Conservation (phyloP, 2,888 invertebrate genomes). For the Drosophila eohydei region DNA sequence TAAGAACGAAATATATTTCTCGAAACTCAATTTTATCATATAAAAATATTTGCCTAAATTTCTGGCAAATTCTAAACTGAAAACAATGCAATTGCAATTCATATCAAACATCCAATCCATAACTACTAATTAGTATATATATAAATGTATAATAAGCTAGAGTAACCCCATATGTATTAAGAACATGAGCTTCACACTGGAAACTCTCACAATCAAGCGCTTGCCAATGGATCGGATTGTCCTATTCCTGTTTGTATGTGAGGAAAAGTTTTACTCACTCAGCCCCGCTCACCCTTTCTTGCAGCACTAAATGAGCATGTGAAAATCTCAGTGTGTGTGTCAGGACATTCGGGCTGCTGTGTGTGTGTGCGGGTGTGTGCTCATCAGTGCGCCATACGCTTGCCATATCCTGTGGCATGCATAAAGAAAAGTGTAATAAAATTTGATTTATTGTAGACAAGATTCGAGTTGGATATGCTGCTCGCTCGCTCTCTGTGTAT, state of each 20-base stretch:
- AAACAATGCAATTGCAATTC: too few relatives aligned
- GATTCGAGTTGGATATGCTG: slow-evolving; percentile 84
- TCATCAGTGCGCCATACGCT: slow-evolving; percentile 80
- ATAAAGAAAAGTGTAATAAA: slow-evolving; percentile 86
- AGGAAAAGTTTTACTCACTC: not conserved
- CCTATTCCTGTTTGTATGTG: slow-evolving; percentile 4
- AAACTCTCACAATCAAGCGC: not conserved
- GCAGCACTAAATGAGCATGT: slow-evolving; percentile 63
- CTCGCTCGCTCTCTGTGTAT: slow-evolving; percentile 49
- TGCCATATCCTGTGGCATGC: slow-evolving; percentile 82
- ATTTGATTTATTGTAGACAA: slow-evolving; percentile 85
- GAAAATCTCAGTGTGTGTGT: slow-evolving; percentile 66
- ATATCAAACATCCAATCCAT: too few relatives aligned
- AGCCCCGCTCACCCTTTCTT: slow-evolving; percentile 24
- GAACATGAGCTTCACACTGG: not conserved
- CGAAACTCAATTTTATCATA: too few relatives aligned
- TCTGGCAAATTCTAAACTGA: too few relatives aligned
- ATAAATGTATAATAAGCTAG: too few relatives aligned
- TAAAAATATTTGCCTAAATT: too few relatives aligned
- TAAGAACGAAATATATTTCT: too few relatives aligned
- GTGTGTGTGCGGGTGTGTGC: slow-evolving; percentile 49
- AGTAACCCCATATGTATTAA: not conserved
- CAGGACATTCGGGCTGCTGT: slow-evolving; percentile 15
- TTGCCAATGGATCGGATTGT: slow-evolving; percentile 32
- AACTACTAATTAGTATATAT: too few relatives aligned